phyloP scores from a whole-genome alignment of 2,113 vertebrate species.

The Chlamydotis undulata region DNA sequence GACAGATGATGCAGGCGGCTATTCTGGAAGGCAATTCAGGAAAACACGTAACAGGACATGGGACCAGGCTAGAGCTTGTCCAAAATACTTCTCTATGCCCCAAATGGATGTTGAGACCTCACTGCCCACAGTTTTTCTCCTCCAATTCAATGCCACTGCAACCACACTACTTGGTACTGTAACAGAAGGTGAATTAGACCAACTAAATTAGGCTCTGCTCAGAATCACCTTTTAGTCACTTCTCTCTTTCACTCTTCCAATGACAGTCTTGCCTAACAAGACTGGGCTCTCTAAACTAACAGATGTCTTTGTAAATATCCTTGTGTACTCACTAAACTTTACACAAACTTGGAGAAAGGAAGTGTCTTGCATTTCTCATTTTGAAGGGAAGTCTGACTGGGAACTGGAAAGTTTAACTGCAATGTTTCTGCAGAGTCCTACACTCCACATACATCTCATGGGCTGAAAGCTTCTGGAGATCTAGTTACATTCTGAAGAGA shows the following conservation, averaged over 20 bases:
- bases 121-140: background rate
- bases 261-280: background rate
- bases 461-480: background rate
- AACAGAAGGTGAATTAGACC: background rate
- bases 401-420: background rate
- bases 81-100: background rate
- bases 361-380: background rate
- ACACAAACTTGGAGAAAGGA: background rate
- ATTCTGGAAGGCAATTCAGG: background rate
- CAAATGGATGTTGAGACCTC: background rate
- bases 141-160: background rate
- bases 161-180: background rate
- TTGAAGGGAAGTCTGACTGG: background rate
- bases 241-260: background rate
- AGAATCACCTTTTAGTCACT: background rate
- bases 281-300: background rate
- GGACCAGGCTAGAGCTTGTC: background rate
- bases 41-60: background rate
- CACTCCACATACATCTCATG: background rate
- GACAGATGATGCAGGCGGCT: background rate
- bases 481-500: background rate
- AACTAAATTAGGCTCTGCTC: background rate
- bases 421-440: background rate
- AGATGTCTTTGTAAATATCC: background rate
- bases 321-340: background rate